Evolutionary conservation across 1,140 invertebrate species (phyloP).

Genomic region (Hycleus phaleratus): DNA sequence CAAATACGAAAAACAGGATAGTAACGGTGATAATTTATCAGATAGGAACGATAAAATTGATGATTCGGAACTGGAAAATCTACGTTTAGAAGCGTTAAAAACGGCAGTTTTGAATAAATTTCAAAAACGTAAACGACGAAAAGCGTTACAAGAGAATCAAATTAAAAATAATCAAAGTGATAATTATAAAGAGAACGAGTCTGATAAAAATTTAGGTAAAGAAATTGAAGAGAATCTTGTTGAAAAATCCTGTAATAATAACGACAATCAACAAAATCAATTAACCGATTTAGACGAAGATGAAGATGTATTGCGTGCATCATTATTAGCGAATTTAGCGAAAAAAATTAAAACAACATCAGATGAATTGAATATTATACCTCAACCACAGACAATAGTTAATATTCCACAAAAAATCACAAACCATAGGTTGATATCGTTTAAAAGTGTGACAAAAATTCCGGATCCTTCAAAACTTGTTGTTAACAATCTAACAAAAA

Average conservation of each 20-base stretch:
- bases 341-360: constrained; percentile 32
- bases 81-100: constrained; percentile 35
- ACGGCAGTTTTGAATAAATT: constrained; percentile 37
- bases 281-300: constrained; percentile 33
- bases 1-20: constrained; percentile 1
- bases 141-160: constrained; percentile 3
- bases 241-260: constrained; percentile 9
- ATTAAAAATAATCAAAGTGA: constrained; percentile 9
- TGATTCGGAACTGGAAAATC: constrained; percentile 31
- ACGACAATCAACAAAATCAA: constrained; percentile 8
- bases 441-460: constrained; percentile 3
- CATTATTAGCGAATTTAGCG: constrained; percentile 37
- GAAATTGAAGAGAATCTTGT: constrained; percentile 3
- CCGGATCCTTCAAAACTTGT: constrained; percentile 3
- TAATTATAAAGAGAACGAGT: constrained; percentile 27
- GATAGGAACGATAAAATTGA: constrained; percentile 1
- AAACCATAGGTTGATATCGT: neutral
- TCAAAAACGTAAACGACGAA: constrained; percentile 28
- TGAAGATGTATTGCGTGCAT: constrained; percentile 37
- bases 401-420: neutral
- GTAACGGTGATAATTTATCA: constrained; percentile 4
- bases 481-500: neutral
- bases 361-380: neutral
- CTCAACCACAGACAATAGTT: neutral
- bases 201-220: constrained; percentile 14